These are phyloP conservation scores for Laticauda colubrina DNA, from an alignment of 2,113 vertebrate genomes.

Conservation along the genomic window DNA sequence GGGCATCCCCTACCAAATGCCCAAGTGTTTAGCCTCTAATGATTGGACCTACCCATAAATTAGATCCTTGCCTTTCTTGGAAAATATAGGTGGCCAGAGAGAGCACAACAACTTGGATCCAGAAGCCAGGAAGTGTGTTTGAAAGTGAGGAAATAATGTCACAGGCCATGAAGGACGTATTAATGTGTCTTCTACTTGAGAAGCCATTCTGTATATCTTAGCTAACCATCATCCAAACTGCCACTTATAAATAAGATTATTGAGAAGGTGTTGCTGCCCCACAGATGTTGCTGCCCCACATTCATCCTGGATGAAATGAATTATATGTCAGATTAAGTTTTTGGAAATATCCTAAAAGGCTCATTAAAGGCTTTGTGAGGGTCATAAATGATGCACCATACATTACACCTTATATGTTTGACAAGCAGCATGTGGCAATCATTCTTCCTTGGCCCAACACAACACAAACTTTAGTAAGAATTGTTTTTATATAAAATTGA, in stretches of 20 bases:
- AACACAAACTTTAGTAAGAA: background rate
- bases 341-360: background rate
- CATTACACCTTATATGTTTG: background rate
- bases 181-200: background rate
- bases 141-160: background rate
- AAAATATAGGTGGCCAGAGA: background rate
- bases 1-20: background rate
- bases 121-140: background rate
- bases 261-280: background rate
- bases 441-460: background rate
- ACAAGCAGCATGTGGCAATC: background rate
- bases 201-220: background rate
- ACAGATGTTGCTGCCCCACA: background rate
- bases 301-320: background rate
- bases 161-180: background rate
- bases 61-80: background rate
- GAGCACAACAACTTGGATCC: background rate
- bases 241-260: background rate
- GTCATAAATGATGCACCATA: background rate
- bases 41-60: background rate
- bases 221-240: background rate
- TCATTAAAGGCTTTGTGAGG: background rate
- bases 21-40: background rate
- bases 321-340: background rate
- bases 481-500: background rate